phyloP scores from a whole-genome alignment of 2,888 invertebrate species.

The Lepidonotus clava region DNA sequence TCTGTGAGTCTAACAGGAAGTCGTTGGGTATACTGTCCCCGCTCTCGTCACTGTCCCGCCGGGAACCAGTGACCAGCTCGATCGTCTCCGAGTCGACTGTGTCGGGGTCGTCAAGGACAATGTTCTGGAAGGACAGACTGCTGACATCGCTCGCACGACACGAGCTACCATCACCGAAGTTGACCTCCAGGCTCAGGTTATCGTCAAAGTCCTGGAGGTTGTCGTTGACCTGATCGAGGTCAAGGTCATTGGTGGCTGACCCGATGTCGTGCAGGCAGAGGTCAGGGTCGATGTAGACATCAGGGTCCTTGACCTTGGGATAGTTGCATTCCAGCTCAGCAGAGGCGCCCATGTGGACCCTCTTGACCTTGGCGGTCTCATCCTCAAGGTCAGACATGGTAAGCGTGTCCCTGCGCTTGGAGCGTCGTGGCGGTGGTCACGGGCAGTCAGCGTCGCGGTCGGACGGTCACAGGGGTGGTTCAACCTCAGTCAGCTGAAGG shows the following conservation, averaged over 20 bases:
- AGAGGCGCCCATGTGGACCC: conserved; percentile 29
- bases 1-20: conserved; percentile 40
- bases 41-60: conserved; percentile 63
- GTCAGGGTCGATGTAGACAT: conserved; percentile 8
- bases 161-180: conserved; percentile 77
- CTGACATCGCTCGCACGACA: conserved; percentile 78
- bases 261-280: conserved; percentile 47
- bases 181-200: conserved; percentile 79
- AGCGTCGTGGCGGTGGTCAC: background rate
- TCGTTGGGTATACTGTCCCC: conserved; percentile 61
- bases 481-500: conserved; percentile 34
- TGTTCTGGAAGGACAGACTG: conserved; percentile 72
- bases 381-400: conserved; percentile 51
- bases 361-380: conserved; percentile 41
- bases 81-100: conserved; percentile 51
- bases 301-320: conserved; percentile 32
- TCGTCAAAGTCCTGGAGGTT: conserved; percentile 67
- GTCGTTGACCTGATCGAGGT: conserved; percentile 59
- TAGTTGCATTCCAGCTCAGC: conserved; percentile 10
- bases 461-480: background rate
- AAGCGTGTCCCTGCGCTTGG: background rate
- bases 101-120: conserved; percentile 63
- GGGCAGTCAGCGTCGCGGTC: background rate
- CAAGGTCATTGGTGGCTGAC: conserved; percentile 54
- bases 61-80: conserved; percentile 31